Percentiles rank a stretch among this genome's conserved stretches.
These are phyloP conservation scores for Catajapyx aquilonaris DNA, from an alignment of 1,140 invertebrate species.

Conservation along the genomic window DNA sequence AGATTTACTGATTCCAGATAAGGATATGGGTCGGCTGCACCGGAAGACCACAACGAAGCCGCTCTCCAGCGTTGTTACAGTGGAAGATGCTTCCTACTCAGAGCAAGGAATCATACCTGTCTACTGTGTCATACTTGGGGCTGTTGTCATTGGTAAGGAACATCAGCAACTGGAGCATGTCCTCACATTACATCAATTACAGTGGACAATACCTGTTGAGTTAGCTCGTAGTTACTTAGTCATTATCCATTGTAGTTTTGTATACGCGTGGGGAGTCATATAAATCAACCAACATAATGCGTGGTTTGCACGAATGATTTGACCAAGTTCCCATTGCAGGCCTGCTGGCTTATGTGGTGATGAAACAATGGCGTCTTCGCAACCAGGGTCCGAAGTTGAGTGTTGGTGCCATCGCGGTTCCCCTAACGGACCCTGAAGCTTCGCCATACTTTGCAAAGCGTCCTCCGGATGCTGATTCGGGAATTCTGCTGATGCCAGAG, in stretches of 20 bases:
- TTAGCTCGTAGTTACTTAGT: no score
- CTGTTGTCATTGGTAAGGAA: slow-evolving; percentile 15
- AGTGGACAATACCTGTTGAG: no score
- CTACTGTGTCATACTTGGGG: slow-evolving; percentile 18
- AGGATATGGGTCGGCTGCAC: no score
- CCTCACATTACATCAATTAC: no score
- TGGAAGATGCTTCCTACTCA: no score
- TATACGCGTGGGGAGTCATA: no score
- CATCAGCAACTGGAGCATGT: background rate
- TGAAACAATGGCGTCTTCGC: slow-evolving; percentile 15
- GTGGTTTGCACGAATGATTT: background rate
- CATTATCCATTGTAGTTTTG: no score
- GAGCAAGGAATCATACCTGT: slow-evolving; percentile 15
- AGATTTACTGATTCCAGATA: no score
- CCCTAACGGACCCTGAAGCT: slow-evolving; percentile 1
- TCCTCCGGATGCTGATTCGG: background rate
- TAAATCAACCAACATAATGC: no score
- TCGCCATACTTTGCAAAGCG: slow-evolving; percentile 1
- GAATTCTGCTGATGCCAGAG: background rate
- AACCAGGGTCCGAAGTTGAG: slow-evolving; percentile 2
- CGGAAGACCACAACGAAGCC: no score
- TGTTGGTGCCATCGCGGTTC: background rate
- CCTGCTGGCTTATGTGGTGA: slow-evolving; percentile 16
- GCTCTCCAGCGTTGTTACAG: no score
- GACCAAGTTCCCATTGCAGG: slow-evolving; percentile 2